A percentile compares a stretch with the other conserved stretches of the same genome.
phyloP scores from a whole-genome alignment of 2,888 invertebrate genomes.

The Dimorphilus gyrociliatus region DNA sequence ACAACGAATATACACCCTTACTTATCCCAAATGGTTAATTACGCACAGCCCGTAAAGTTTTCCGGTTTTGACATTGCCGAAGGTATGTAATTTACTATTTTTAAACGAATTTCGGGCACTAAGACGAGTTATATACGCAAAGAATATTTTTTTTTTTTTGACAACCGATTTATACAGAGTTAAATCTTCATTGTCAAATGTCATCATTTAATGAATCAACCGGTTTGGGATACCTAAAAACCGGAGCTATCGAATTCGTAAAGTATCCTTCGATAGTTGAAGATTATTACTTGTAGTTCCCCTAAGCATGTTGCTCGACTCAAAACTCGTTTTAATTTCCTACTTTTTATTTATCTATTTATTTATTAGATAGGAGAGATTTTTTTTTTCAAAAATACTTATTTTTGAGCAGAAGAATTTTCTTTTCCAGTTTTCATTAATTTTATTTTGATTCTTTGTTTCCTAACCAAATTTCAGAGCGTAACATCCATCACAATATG shows the following conservation, averaged over 20 bases:
- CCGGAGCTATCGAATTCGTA: conserved; percentile 92
- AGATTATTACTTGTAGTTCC: no score
- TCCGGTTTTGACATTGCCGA: conserved; percentile 92
- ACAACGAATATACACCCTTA: conserved; percentile 98
- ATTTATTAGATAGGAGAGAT: neutral
- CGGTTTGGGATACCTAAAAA: conserved; percentile 84
- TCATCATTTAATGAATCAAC: conserved; percentile 96
- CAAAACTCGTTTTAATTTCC: no score
- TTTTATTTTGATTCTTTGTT: no score
- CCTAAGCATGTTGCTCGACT: no score
- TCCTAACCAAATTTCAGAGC: conserved; percentile 62
- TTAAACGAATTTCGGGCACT: neutral
- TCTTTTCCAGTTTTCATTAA: no score
- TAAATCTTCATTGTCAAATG: conserved; percentile 94
- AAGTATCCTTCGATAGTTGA: conserved; percentile 48
- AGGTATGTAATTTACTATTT: conserved; percentile 46
- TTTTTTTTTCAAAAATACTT: neutral
- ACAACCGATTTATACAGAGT: no score
- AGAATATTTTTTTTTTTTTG: no score
- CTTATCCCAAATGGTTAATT: conserved; percentile 96
- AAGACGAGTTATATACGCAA: no score
- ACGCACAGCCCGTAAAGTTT: conserved; percentile 98
- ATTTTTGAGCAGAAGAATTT: no score
- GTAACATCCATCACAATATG: conserved; percentile 92
- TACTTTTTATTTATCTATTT: no score